Evolutionary conservation across 2,113 vertebrate species (phyloP).

Genomic region (Corythornis vintsioides): DNA sequence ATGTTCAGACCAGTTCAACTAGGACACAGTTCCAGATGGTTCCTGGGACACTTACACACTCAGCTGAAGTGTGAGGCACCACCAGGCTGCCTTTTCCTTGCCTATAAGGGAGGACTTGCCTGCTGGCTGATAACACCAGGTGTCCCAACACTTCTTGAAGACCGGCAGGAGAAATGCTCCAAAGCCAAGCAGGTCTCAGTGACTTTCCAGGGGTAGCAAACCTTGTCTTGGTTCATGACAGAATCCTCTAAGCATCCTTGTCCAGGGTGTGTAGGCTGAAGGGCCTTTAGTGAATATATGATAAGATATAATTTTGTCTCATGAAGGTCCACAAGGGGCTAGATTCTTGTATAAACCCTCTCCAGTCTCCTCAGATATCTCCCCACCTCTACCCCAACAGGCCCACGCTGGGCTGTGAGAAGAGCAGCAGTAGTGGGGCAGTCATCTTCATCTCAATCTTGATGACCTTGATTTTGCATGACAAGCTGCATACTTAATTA

Average conservation of each 20-base stretch:
- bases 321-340: background rate
- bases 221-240: background rate
- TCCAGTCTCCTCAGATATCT: background rate
- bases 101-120: background rate
- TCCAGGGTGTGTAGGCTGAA: background rate
- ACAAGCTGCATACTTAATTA: conserved; percentile 54
- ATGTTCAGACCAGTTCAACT: background rate
- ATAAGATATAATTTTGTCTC: background rate
- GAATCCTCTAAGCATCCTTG: background rate
- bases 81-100: background rate
- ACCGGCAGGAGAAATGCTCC: background rate
- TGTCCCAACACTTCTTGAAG: background rate
- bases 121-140: background rate
- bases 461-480: conserved; percentile 55
- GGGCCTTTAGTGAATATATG: background rate
- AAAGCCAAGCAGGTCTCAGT: background rate
- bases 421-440: background rate
- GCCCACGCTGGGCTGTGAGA: background rate
- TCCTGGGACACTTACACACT: background rate
- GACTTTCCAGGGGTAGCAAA: background rate
- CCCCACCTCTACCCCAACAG: background rate
- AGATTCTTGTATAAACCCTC: background rate
- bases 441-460: conserved; percentile 2
- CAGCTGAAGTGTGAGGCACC: background rate
- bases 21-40: background rate